A percentile compares a stretch with the other conserved stretches of the same genome.
Evolutionary conservation across 2,113 vertebrate species (phyloP).

Genomic region (Passer montanus): DNA sequence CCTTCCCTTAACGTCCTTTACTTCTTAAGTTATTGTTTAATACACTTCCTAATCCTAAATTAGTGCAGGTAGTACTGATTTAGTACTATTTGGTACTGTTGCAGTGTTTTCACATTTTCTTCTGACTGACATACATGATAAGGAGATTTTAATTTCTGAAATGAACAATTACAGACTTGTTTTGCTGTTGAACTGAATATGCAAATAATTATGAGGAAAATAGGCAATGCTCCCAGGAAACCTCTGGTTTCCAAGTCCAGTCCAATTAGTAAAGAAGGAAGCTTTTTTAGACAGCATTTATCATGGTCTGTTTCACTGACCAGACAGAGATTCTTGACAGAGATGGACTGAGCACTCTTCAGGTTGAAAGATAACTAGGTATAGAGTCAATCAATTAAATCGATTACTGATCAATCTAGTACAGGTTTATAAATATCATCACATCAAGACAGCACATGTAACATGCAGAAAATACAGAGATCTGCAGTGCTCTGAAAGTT

Average conservation of each 20-base stretch:
- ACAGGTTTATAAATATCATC: background rate
- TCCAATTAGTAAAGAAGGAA: conserved; percentile 48
- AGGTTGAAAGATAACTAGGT: background rate
- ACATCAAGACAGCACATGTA: background rate
- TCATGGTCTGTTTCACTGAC: conserved; percentile 27
- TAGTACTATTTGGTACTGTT: background rate
- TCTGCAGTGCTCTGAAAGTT: background rate
- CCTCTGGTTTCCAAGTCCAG: conserved; percentile 30
- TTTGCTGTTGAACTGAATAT: conserved; percentile 47
- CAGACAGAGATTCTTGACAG: background rate
- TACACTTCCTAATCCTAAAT: conserved; percentile 26
- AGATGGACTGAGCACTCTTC: background rate
- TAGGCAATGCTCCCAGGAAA: conserved; percentile 44
- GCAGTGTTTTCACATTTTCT: background rate
- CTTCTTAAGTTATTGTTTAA: conserved; percentile 36
- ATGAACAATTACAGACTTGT: conserved; percentile 38
- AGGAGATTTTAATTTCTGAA: conserved; percentile 30
- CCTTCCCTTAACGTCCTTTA: conserved; percentile 20
- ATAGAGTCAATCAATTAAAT: background rate
- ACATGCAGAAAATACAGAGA: background rate
- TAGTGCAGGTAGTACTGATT: background rate
- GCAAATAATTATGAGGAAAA: conserved; percentile 51
- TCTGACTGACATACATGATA: background rate
- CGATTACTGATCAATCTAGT: background rate
- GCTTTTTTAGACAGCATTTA: conserved; percentile 15